Evolutionary conservation across 2,888 invertebrate species (phyloP).

Genomic region (Melipona beecheii): DNA sequence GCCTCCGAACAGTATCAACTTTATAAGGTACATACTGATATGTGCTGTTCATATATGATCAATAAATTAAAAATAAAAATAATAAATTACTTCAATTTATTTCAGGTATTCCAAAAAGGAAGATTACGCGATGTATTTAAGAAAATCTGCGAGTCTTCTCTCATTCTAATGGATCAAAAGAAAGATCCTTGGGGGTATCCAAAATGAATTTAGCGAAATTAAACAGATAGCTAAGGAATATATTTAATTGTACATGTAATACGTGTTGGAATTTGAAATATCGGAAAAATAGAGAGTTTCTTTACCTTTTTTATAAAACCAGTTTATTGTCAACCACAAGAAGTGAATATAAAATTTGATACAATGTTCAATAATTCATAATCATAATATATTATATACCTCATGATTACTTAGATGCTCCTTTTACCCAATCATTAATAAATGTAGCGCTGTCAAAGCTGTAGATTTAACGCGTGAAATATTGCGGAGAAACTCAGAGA

Average conservation of each 20-base stretch:
- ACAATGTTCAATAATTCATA: constrained; percentile 81
- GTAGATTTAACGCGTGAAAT: constrained; percentile 64
- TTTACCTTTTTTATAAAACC: constrained; percentile 79
- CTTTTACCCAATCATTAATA: constrained; percentile 71
- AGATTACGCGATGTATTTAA: constrained; percentile 91
- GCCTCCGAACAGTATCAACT: constrained; percentile 91
- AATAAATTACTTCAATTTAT: neutral
- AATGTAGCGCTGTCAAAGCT: constrained; percentile 68
- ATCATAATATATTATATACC: constrained; percentile 74
- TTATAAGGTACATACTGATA: constrained; percentile 87
- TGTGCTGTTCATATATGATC: neutral
- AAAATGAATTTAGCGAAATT: constrained; percentile 67
- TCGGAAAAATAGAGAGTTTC: constrained; percentile 13
- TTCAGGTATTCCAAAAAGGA: constrained; percentile 88
- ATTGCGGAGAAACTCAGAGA: constrained; percentile 59
- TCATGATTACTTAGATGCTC: constrained; percentile 71
- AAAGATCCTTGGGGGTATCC: constrained; percentile 93
- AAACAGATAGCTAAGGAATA: neutral
- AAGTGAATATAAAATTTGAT: constrained; percentile 83
- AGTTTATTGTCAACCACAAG: constrained; percentile 83
- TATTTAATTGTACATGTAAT: constrained; percentile 11
- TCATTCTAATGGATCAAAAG: constrained; percentile 90
- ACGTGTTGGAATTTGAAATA: neutral
- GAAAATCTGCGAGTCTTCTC: constrained; percentile 91
- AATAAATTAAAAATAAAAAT: too few species aligned